Percentiles rank a stretch among this genome's conserved stretches.
Evolutionary conservation across 2,888 invertebrate genomes (phyloP).

Genomic region (Cyaniris semiargus): DNA sequence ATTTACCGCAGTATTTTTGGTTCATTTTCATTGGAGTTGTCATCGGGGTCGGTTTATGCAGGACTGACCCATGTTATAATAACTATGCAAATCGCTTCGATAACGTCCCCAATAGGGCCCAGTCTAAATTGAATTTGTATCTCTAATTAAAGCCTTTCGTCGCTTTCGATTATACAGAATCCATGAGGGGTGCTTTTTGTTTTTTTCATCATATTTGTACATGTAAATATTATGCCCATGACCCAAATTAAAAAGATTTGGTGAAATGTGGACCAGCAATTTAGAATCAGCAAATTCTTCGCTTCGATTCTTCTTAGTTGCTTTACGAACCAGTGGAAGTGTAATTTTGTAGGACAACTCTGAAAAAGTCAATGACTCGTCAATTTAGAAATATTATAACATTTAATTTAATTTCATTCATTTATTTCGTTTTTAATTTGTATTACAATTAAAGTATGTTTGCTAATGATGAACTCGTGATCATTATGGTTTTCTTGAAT

Average conservation of each 20-base stretch:
- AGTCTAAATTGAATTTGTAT: constrained; percentile 76
- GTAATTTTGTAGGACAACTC: too few species aligned
- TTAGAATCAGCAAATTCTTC: neutral
- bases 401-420: too few species aligned
- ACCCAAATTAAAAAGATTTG: neutral
- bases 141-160: constrained; percentile 65
- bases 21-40: constrained; percentile 68
- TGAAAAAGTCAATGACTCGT: too few species aligned
- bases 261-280: neutral
- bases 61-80: constrained; percentile 78
- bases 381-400: too few species aligned
- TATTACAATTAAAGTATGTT: too few species aligned
- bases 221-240: neutral
- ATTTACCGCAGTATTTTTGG: constrained; percentile 39
- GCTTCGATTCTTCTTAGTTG: too few species aligned
- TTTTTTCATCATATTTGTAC: constrained; percentile 34
- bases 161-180: constrained; percentile 27
- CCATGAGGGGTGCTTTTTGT: constrained; percentile 28
- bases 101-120: constrained; percentile 68
- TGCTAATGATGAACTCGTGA: too few species aligned
- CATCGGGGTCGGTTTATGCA: constrained; percentile 70
- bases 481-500: neutral
- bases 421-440: too few species aligned
- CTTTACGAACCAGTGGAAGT: too few species aligned
- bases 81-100: constrained; percentile 78